These are phyloP conservation scores for Hucho hucho DNA, from an alignment of 2,113 vertebrate species.

Conservation along the genomic window DNA sequence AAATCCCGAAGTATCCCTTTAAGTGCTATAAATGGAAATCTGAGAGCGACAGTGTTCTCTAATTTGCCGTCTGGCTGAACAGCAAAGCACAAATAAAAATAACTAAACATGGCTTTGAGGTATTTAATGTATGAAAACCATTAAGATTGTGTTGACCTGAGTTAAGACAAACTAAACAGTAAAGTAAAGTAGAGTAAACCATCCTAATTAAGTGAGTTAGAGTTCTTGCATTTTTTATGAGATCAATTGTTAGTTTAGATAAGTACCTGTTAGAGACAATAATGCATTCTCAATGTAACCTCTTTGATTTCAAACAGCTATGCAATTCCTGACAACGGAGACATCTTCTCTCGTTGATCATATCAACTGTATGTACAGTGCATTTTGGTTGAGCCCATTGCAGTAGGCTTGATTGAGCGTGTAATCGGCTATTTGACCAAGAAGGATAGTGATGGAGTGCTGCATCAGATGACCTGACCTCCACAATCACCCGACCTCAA, in stretches of 20 bases:
- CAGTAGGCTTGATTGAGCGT: not conserved
- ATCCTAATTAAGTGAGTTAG: not conserved
- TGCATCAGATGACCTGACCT: too few species aligned
- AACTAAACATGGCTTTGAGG: not conserved
- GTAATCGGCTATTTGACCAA: too few species aligned
- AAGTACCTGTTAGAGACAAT: not conserved
- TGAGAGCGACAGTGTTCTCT: slow-evolving; percentile 12
- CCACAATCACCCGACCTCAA: too few species aligned
- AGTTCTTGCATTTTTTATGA: too few species aligned
- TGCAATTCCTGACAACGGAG: too few species aligned
- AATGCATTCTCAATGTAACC: not conserved
- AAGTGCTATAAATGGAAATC: slow-evolving; percentile 14
- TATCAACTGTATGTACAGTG: not conserved
- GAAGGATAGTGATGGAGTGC: too few species aligned
- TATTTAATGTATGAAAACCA: slow-evolving; percentile 43
- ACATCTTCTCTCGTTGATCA: not conserved
- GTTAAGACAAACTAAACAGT: slow-evolving; percentile 5
- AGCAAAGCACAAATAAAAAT: slow-evolving; percentile 29
- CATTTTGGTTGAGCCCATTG: not conserved
- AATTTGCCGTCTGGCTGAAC: slow-evolving; percentile 40
- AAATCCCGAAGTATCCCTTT: too few species aligned
- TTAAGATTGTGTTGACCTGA: slow-evolving; percentile 20
- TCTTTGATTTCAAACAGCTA: too few species aligned
- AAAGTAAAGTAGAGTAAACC: not conserved
- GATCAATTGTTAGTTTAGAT: not conserved